Conservation (phyloP, 2,113 vertebrate genomes). For the Andinoacara biseriatus region DNA sequence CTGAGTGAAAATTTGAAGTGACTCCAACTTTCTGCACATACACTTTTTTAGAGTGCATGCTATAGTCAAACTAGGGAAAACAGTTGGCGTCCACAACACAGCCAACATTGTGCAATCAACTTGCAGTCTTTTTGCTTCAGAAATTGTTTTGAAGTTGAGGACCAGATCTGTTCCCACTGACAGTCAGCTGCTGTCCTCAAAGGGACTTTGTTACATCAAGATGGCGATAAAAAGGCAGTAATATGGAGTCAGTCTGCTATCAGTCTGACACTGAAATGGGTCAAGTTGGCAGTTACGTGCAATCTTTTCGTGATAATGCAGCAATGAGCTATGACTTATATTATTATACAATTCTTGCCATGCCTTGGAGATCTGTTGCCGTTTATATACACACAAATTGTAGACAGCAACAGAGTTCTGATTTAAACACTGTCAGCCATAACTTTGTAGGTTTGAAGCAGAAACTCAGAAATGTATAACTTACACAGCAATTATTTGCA, state of each 20-base stretch:
- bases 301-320: not conserved
- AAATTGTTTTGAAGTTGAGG: not conserved
- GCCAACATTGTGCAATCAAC: not conserved
- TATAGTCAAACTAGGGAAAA: not conserved
- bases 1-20: too few relatives aligned
- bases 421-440: not conserved
- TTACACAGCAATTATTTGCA: too few relatives aligned
- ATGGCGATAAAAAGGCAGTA: not conserved
- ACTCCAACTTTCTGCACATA: too few relatives aligned
- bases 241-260: not conserved
- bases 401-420: too few relatives aligned
- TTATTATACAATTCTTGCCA: not conserved
- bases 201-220: not conserved
- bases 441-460: not conserved
- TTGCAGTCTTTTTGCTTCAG: not conserved
- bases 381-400: not conserved
- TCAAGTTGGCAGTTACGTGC: not conserved
- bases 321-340: not conserved
- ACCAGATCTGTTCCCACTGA: not conserved
- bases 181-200: not conserved
- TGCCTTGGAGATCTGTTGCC: not conserved
- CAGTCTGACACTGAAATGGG: not conserved
- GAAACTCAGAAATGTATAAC: not conserved
- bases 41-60: not conserved
- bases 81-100: too few relatives aligned